Evolutionary conservation across 2,888 invertebrate genomes (phyloP).

Genomic region (Drosophila koepferae): DNA sequence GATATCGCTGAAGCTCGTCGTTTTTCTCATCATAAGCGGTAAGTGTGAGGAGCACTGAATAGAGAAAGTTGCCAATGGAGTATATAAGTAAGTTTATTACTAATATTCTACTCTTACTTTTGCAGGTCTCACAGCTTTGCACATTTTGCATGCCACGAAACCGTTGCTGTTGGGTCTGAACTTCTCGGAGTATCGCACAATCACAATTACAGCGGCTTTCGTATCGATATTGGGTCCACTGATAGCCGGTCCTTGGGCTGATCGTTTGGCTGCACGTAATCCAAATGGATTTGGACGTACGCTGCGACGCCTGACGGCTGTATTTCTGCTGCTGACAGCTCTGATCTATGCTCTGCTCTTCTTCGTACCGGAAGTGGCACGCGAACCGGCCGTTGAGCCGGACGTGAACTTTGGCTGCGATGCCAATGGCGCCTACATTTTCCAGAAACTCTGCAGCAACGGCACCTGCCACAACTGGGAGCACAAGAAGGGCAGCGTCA

Average conservation of each 20-base stretch:
- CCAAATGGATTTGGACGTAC: slow-evolving; percentile 87
- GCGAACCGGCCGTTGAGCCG: slow-evolving; percentile 87
- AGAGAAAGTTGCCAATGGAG: background rate
- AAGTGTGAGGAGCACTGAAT: slow-evolving; percentile 46
- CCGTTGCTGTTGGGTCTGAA: slow-evolving; percentile 87
- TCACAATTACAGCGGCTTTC: slow-evolving; percentile 92
- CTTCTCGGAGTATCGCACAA: slow-evolving; percentile 90
- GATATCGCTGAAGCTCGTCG: slow-evolving; percentile 91
- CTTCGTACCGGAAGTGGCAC: slow-evolving; percentile 88
- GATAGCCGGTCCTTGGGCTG: slow-evolving; percentile 91
- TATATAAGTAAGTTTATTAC: background rate
- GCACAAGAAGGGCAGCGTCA: slow-evolving; percentile 88
- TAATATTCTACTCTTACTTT: background rate
- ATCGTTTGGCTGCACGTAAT: slow-evolving; percentile 85
- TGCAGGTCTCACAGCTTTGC: slow-evolving; percentile 92
- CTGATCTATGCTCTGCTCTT: slow-evolving; percentile 89
- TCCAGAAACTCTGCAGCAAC: slow-evolving; percentile 90
- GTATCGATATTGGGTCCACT: slow-evolving; percentile 92
- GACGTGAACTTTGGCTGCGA: slow-evolving; percentile 91
- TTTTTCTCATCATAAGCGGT: slow-evolving; percentile 93
- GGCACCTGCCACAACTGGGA: slow-evolving; percentile 90
- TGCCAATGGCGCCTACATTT: slow-evolving; percentile 89
- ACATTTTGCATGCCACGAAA: slow-evolving; percentile 91
- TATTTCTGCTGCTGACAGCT: slow-evolving; percentile 89
- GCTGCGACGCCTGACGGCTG: slow-evolving; percentile 89